Evolutionary conservation across 30 jellyfish, hydroid and myxozoan genomes (phyloP).

Genomic region (Turritopsis rubra): DNA sequence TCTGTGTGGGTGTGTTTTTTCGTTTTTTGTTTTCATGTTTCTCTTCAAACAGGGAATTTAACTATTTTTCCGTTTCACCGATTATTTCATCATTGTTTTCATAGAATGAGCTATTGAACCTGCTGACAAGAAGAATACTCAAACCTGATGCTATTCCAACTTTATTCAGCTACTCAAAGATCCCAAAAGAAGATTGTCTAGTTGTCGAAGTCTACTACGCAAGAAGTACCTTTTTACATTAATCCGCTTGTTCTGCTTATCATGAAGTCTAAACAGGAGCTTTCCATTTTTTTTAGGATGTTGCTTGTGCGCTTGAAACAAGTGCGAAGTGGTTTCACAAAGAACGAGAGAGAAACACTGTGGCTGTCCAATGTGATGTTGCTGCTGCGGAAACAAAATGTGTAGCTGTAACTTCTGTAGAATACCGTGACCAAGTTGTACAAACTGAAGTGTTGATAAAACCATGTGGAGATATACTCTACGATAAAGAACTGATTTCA

Average conservation of each 20-base stretch:
- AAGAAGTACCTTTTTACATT: background rate
- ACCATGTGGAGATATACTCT: background rate
- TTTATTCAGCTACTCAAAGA: background rate
- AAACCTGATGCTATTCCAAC: background rate
- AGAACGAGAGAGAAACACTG: background rate
- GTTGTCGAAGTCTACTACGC: background rate
- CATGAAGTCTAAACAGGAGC: too few relatives aligned
- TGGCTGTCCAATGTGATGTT: background rate
- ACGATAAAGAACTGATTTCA: background rate
- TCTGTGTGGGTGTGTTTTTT: background rate
- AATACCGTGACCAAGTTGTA: background rate
- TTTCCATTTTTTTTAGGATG: background rate
- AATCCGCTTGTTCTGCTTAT: background rate
- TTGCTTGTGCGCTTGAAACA: background rate
- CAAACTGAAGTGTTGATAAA: background rate
- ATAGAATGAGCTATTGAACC: background rate
- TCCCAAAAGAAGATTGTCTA: background rate
- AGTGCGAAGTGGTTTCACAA: background rate
- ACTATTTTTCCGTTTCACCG: background rate
- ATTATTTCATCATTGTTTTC: background rate
- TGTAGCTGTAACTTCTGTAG: background rate
- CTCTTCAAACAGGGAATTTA: background rate
- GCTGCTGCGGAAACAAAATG: background rate
- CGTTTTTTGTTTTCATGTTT: background rate
- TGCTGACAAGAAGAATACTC: background rate